Base-by-base conservation (phyloP, 2,113 vertebrate genomes). In the Menidia beryllina region DNA sequence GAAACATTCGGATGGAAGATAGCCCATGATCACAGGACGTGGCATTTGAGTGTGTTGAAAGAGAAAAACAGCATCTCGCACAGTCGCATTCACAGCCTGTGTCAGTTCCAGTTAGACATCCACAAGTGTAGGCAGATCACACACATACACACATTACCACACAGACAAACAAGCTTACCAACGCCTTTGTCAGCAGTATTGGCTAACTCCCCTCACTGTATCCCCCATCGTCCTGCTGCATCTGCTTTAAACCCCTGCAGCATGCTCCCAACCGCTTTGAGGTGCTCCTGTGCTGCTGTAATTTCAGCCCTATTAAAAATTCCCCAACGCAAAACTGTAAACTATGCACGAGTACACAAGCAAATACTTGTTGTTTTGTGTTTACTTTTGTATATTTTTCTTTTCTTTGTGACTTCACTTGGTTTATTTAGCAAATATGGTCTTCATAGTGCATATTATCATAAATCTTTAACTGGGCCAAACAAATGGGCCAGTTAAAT, bases 181-280 rank as follows among this genome's bases (percentile, higher is more conserved):
- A 48, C 65, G 76, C 61, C 77, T 86, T 79, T 86, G 85, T 88
- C 88, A 88, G 86, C 86, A 87, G 76, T 86, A 81, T 81, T 79
- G 81, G 69, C 69, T 54, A 67, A 77, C 72, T 60, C 80, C 57
- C 55, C 56, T 65, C 63, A 45, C 64, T 1, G 38, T 66, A 67
- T 55, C 64, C 69, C 57, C 63, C 59, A 10, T 69, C 63, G 51
- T 52, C 69, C 66, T 73, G 66, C 81, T 65, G 65, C 87, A 75
- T 84, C 69, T 82, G 77, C 61, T 74, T 80, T 69, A 70, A 86
- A 79, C 78, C 68, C 84, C 73, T 84, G 79, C 82, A 86, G 63
- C 63, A 72, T 57, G 75, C 67, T 81, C 67, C 58, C 71, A 59
- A 83, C 77, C 74, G 73, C 61, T 81, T 79, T 69, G 45, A 73